Conservation (phyloP, 2,888 invertebrate genomes). For the Gibbula magus region DNA sequence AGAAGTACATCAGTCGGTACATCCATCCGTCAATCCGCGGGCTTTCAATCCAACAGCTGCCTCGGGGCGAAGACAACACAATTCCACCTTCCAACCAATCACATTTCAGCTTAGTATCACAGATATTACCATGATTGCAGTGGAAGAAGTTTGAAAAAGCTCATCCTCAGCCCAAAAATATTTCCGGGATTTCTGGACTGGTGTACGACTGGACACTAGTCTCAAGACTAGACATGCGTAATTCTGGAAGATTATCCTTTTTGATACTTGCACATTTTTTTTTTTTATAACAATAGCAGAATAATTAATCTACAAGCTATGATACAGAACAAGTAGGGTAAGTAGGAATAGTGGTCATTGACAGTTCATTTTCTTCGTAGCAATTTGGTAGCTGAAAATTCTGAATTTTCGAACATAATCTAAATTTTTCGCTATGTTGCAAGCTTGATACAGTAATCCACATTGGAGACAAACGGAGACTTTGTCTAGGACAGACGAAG, state of each 20-base stretch:
- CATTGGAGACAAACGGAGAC: slow-evolving; percentile 5
- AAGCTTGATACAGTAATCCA: slow-evolving; percentile 23
- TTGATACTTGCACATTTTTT: slow-evolving; percentile 21
- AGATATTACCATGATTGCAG: slow-evolving; percentile 27
- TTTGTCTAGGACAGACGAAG: slow-evolving; percentile 6
- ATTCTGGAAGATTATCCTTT: slow-evolving; percentile 20
- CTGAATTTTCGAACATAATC: not conserved
- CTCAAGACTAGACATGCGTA: slow-evolving; percentile 13
- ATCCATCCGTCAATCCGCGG: slow-evolving; percentile 4
- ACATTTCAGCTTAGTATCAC: slow-evolving; percentile 28
- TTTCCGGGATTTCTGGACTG: slow-evolving; percentile 12
- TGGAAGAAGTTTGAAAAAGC: slow-evolving; percentile 26
- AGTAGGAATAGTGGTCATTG: not conserved
- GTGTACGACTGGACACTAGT: slow-evolving; percentile 6
- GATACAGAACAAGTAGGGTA: not conserved
- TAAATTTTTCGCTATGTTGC: not conserved
- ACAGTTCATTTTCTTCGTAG: not conserved
- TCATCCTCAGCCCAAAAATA: slow-evolving; percentile 13
- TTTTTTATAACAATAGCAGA: not conserved
- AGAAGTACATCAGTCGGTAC: not conserved
- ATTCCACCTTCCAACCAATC: slow-evolving; percentile 24
- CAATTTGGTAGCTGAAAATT: not conserved
- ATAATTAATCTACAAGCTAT: slow-evolving; percentile 7
- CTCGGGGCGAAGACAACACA: slow-evolving; percentile 3
- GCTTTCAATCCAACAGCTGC: slow-evolving; percentile 15